Conservation (phyloP, 2,797 vertebrate genomes). For the Vireo griseus region DNA sequence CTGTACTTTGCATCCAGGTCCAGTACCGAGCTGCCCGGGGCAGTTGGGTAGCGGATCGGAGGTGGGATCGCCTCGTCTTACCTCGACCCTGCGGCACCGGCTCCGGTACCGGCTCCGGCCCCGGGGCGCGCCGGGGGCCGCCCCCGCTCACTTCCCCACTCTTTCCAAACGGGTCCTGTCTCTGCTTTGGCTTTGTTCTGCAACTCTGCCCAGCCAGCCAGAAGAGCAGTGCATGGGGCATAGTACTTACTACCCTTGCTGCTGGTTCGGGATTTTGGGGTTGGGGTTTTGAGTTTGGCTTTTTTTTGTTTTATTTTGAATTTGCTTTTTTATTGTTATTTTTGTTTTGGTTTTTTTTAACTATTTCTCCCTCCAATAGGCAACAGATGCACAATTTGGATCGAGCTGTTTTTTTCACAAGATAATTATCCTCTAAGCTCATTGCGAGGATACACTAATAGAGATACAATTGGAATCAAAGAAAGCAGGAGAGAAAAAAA, state of each 20-base stretch:
- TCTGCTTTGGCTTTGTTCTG: slow-evolving; percentile 49
- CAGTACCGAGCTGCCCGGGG: slow-evolving; percentile 68
- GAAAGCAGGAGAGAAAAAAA: slow-evolving; percentile 61
- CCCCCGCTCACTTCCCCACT: slow-evolving; percentile 39
- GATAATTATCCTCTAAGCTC: slow-evolving; percentile 63
- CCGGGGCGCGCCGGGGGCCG: not conserved
- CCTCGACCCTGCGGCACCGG: slow-evolving; percentile 13
- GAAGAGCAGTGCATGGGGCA: slow-evolving; percentile 42
- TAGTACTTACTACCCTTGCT: slow-evolving; percentile 4
- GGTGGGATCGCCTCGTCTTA: slow-evolving; percentile 28
- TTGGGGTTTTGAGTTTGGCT: not conserved
- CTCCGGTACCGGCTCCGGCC: not conserved
- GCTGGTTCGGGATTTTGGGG: not conserved
- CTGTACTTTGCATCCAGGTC: slow-evolving; percentile 84
- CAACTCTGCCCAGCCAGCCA: slow-evolving; percentile 39
- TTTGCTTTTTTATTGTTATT: not conserved
- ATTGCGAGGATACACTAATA: slow-evolving; percentile 58
- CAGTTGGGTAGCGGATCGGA: slow-evolving; percentile 64
- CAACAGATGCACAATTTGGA: slow-evolving; percentile 60
- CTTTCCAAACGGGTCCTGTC: slow-evolving; percentile 54
- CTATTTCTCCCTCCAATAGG: slow-evolving; percentile 16
- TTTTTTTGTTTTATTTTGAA: not conserved
- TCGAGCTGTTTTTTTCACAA: slow-evolving; percentile 65
- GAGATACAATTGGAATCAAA: slow-evolving; percentile 73
- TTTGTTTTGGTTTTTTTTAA: not conserved